These are phyloP conservation scores for Stenotaenia linearis DNA, from an alignment of 2,888 invertebrate genomes.

Conservation along the genomic window DNA sequence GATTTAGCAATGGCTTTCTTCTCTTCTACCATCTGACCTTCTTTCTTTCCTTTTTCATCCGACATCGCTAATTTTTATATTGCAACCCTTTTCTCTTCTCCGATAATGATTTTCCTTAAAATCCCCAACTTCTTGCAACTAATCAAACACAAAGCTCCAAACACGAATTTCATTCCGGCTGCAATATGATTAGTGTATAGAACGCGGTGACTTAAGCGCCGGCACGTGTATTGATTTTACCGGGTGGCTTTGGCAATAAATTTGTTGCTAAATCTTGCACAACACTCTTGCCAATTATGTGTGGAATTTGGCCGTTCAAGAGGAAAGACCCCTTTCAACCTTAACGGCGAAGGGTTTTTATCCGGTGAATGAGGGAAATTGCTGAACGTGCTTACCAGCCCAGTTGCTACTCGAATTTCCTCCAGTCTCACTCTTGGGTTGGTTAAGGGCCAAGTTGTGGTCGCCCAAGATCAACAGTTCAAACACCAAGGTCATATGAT, in stretches of 20 bases:
- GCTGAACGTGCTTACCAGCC: background rate
- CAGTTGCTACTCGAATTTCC: background rate
- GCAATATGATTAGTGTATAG: background rate
- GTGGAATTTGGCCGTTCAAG: slow-evolving; percentile 1
- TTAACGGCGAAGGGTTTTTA: background rate
- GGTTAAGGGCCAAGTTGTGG: slow-evolving; percentile 16
- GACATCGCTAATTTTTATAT: no score
- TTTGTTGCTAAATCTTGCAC: slow-evolving; percentile 26
- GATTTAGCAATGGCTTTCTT: no score
- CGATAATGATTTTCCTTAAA: no score
- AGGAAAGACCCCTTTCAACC: background rate
- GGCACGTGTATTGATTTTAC: background rate
- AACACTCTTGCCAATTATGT: slow-evolving; percentile 26
- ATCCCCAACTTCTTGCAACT: no score
- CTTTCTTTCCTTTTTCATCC: no score
- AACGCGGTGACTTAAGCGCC: background rate
- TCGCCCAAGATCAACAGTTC: slow-evolving; percentile 9
- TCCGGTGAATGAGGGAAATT: slow-evolving; percentile 2
- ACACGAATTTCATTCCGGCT: background rate
- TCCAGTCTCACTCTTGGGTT: background rate
- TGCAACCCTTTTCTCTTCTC: no score
- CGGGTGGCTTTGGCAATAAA: slow-evolving; percentile 3
- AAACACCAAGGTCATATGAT: background rate
- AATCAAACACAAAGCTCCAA: slow-evolving; percentile 6
- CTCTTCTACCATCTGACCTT: no score